Percentiles rank a stretch among this genome's conserved stretches.
Conservation (phyloP, 2,888 invertebrate genomes). For the Lingula anatina region DNA sequence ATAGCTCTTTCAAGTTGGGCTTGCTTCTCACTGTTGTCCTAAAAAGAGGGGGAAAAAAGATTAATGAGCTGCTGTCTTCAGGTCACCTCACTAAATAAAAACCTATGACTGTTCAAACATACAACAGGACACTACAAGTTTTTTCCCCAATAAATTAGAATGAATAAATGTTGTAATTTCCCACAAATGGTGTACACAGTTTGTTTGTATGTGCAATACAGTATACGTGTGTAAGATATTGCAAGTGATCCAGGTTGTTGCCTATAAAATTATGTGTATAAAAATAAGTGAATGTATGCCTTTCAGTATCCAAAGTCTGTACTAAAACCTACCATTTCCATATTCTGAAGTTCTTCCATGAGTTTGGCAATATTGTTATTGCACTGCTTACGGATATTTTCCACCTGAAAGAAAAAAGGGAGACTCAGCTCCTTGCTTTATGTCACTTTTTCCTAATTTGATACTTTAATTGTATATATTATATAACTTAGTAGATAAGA, state of each 20-base stretch:
- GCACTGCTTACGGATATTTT: conserved; percentile 38
- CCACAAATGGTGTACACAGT: too few relatives aligned
- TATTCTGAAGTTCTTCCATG: conserved; percentile 42
- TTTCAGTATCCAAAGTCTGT: too few relatives aligned
- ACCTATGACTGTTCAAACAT: not conserved
- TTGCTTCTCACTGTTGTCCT: conserved; percentile 39
- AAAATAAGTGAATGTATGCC: too few relatives aligned
- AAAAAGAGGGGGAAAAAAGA: conserved; percentile 8
- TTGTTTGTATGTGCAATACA: too few relatives aligned
- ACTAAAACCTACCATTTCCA: conserved; percentile 43
- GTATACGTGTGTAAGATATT: too few relatives aligned
- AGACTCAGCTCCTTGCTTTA: too few relatives aligned
- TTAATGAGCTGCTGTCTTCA: too few relatives aligned
- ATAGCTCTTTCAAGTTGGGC: conserved; percentile 39
- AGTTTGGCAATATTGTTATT: conserved; percentile 42
- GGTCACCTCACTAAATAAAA: too few relatives aligned
- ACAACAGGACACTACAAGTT: not conserved
- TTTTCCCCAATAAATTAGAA: not conserved
- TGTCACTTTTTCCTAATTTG: too few relatives aligned
- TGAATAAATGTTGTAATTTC: not conserved
- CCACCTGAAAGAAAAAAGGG: conserved; percentile 29
- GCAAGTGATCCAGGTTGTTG: too few relatives aligned
- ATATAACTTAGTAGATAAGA: too few relatives aligned
- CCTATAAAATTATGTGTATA: too few relatives aligned
- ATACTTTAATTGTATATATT: not conserved